Percentiles rank a stretch among this genome's conserved stretches.
Conservation (phyloP, 2,888 invertebrate species). For the Agrotis exclamationis region DNA sequence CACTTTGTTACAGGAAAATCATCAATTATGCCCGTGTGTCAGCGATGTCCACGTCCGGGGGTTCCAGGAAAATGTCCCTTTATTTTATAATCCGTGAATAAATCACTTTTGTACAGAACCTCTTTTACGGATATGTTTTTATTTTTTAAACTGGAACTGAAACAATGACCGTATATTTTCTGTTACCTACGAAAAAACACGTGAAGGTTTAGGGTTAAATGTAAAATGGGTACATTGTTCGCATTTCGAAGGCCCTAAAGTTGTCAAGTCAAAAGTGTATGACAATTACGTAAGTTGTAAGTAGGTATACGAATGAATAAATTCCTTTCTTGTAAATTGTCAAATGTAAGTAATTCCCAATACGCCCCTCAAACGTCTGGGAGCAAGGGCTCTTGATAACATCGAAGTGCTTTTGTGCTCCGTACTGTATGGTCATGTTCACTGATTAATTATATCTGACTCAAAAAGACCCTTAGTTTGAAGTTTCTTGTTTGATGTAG, state of each 20-base stretch:
- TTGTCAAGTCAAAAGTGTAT: conserved; percentile 28
- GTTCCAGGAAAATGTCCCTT: conserved; percentile 35
- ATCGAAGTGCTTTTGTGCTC: conserved; percentile 46
- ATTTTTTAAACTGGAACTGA: conserved; percentile 37
- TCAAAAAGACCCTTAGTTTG: conserved; percentile 52
- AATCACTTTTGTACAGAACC: conserved; percentile 55
- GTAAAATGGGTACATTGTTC: conserved; percentile 19
- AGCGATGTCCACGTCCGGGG: conserved; percentile 17
- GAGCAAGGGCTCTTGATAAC: conserved; percentile 46
- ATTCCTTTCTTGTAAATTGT: conserved; percentile 39
- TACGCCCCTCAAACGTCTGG: conserved; percentile 13
- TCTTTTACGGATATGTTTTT: conserved; percentile 49
- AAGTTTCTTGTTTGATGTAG: conserved; percentile 51
- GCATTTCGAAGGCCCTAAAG: neutral
- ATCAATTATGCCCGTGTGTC: conserved; percentile 47
- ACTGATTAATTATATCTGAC: conserved; percentile 60
- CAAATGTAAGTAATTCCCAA: conserved; percentile 35
- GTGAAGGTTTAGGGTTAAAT: conserved; percentile 26
- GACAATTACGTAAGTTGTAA: conserved; percentile 32
- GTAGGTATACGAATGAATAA: conserved; percentile 13
- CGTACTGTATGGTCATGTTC: conserved; percentile 48
- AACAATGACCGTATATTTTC: conserved; percentile 28
- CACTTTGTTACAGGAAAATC: conserved; percentile 46
- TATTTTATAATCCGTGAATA: conserved; percentile 63
- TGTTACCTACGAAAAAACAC: conserved; percentile 34